Evolutionary conservation across 2,797 vertebrate genomes (phyloP), one percentile per base, ranked within the genome.

Genomic region (Lagorchestes hirsutus): DNA sequence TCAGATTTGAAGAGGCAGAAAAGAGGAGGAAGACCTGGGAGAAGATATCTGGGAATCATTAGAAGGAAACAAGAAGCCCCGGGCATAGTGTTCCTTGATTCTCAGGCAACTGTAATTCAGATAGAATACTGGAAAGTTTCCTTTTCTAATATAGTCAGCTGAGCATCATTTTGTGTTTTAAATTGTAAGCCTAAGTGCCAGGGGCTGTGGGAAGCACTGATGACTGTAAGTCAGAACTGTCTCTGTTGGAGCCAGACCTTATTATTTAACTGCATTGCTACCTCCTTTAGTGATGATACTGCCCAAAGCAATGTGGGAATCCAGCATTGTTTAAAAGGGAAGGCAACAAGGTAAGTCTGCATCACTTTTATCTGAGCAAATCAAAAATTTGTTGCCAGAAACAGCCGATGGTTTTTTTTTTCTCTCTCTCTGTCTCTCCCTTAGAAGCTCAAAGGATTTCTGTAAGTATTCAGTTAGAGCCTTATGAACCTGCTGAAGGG

Each of bases 201-300:
- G 74, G 40, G 74, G 74, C 40, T 87, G 10, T 87, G 74, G 74
- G 40, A 50, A 50, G 74, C 74, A 87, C 74, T 87, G 74, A 87
- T 87, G 40, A 87, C 74, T 50, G 8, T 82, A 87, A 87, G 40
- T 9, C 24, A 50, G 74, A 87, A 87, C 40, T 87, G 40, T 50
- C 40, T 87, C 74, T 50, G 74, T 50, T 50, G 74, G 74, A 87
- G 74, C 9, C 40, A 87, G 74, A 87, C 40, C 74, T 87, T 87
- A 87, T 87, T 82, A 82, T 82, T 82, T 87, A 87, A 27, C 74
- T 87, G 74, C 27, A 11, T 87, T 50, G 74, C 74, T 87, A 87
- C 74, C 74, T 87, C 74, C 74, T 87, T 87, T 87, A 50, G 74
- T 87, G 74, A 10, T 22, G 92, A 93, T 91, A 55, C 92, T 55